Evolutionary conservation across 2,888 invertebrate genomes (phyloP), one percentile per base, ranked within the genome.

Genomic region (Oxyteleia sp.): DNA sequence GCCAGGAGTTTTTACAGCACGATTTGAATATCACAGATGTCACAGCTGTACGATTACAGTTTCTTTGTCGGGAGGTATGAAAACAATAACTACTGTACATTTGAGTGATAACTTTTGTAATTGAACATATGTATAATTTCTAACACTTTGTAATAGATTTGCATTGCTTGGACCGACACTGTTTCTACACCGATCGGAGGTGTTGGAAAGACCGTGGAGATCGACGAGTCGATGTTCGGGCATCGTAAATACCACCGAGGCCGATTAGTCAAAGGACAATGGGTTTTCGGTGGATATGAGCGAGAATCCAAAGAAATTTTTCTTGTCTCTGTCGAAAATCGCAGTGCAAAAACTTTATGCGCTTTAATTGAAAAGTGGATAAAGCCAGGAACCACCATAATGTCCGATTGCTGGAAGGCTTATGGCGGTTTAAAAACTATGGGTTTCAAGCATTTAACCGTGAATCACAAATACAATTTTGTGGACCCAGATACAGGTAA

Each of bases 241-340:
- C 43, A 29, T 8, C 23, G 68, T 0, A 68, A 68, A 26, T 68
- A 43, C 13, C 41, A 68, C 16, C 23, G 55, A 4, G 55, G 68
- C 2, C 35, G 55, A 2, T 16, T 53, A 3, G n/a, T 53, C 7
- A 55, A 53, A n/a, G 45, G 68, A 11, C 41, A 55, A 8, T 43
- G 55, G 68, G 45, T 68, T 26, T 68, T 68, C 13, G 68, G 55
- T 11, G 55, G 68, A 1, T 16, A 29, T 20, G 68, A 68, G 26
- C 68, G 68, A 5, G 68, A 11, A 4, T 38, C 68, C 0, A 43
- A 32, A 26, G 13, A 38, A 8, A 26, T 51, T 10, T 51, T 66
- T 15, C 26, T 66, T 3, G 51, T 51, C 11, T 20, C 66, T 10
- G 66, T 66, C 4, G 66, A 66, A 51, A 15, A 66, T 51, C 51